Percentiles rank a stretch among this genome's conserved stretches.
Evolutionary conservation across 2,797 vertebrate genomes (phyloP).

Genomic region (Enteromius argenteus): DNA sequence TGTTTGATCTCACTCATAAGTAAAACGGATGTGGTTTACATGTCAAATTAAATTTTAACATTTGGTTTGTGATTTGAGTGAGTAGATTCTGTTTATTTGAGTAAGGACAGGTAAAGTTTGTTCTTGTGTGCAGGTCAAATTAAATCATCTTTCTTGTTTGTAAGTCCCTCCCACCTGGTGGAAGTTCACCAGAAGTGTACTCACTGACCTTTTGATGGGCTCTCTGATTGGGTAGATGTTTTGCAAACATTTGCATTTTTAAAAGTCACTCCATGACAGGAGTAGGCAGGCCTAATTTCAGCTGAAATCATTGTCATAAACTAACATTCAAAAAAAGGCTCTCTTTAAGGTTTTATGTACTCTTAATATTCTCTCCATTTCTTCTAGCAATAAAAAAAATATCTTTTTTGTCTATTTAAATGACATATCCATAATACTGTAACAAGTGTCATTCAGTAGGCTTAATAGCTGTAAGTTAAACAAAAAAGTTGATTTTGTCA

Average conservation of each 20-base stretch:
- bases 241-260: slow-evolving; percentile 48
- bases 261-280: slow-evolving; percentile 18
- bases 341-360: background rate
- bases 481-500: background rate
- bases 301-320: background rate
- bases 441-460: background rate
- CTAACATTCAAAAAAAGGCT: background rate
- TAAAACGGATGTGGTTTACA: background rate
- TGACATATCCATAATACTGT: background rate
- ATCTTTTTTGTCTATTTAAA: background rate
- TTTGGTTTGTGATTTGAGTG: background rate
- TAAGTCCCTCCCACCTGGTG: slow-evolving; percentile 48
- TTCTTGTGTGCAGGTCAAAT: slow-evolving; percentile 33
- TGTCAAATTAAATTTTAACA: background rate
- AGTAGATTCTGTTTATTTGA: background rate
- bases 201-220: slow-evolving; percentile 50
- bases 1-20: background rate
- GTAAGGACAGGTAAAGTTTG: slow-evolving; percentile 29
- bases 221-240: slow-evolving; percentile 44
- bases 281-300: slow-evolving; percentile 8
- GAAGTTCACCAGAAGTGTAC: slow-evolving; percentile 51
- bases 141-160: slow-evolving; percentile 49
- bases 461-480: background rate
- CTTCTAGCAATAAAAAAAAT: background rate
- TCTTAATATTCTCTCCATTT: background rate